Evolutionary conservation across 1,140 invertebrate genomes (phyloP), one percentile per base, ranked within the genome.

Genomic region (Drosophila nikananu): DNA sequence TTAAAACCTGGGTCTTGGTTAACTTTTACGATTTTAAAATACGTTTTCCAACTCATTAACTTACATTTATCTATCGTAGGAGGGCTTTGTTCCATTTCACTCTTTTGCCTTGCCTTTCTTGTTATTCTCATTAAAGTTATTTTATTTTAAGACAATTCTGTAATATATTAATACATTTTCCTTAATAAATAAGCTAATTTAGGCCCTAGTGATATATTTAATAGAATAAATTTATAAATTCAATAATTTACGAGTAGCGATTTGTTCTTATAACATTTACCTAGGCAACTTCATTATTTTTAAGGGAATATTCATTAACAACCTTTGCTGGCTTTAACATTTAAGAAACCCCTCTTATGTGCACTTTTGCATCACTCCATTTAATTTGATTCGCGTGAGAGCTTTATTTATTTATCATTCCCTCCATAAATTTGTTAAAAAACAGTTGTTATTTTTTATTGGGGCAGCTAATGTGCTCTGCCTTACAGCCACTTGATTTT

Each of bases 401-500:
- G 9, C 32, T 12, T 6, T 10, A 55, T 55, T 55, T 37, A 37
- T 55, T 37, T 17, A 21, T 15, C 2, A 1, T 15, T 17, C 13
- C 7, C 1, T 1, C 8, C 13, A 55, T 55, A 39, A 55, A 39
- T 39, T 7, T 55, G 32, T 37, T 55, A 17, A 55, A 17, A 55
- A 55, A 17, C 21, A 23, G 54, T 39, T 39, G 9, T 55, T 55
- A 39, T 17, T n/a, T 23, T 23, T 55, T 39, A 39, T 39, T 35
- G 2, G 13, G 7, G 1, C 5, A 37, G 8, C 46, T 17, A n/a
- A n/a, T n/a, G 7, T 4, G 9, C 10, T 19, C 10, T 19, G 5
- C 12, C 12, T 32, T 2, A 51, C 27, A n/a, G 51, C 15, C 35
- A 39, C 35, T 57, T 39, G 15, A 57, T 39, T 57, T 57, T 57